A percentile compares a stretch with the other conserved stretches of the same genome.
Conservation (phyloP, 2,113 vertebrate genomes). For the Herpetotheres cachinnans region DNA sequence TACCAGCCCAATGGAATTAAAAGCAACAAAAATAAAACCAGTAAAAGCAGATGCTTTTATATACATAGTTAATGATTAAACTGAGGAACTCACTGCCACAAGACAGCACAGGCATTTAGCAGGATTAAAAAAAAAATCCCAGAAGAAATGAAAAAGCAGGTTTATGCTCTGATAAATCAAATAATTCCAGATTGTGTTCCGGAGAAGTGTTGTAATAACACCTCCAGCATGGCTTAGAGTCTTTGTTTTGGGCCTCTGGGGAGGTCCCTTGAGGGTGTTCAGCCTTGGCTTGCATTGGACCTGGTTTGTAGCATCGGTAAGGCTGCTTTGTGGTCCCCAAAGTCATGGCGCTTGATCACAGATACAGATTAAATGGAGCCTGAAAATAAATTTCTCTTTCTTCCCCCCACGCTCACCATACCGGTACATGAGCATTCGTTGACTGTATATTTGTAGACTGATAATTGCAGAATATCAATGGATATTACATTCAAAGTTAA, state of each 20-base stretch:
- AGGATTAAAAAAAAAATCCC: neutral
- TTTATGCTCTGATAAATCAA: neutral
- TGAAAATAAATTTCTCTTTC: neutral
- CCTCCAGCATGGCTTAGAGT: neutral
- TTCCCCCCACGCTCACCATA: fast-evolving
- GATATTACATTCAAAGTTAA: neutral
- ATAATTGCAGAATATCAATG: neutral
- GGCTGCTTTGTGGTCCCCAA: neutral
- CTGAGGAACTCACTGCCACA: neutral
- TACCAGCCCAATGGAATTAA: neutral
- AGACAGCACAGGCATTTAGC: neutral
- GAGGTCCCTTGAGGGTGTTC: neutral
- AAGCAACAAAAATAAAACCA: neutral
- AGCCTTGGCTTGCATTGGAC: neutral
- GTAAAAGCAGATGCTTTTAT: neutral
- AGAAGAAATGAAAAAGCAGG: neutral
- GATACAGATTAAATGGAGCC: neutral
- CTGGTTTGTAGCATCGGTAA: neutral
- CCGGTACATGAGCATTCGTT: fast-evolving
- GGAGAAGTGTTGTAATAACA: neutral
- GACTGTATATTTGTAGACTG: fast-evolving
- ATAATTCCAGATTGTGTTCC: neutral
- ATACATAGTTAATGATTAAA: neutral
- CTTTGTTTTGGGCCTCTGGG: neutral
- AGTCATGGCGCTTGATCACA: neutral